Conservation (phyloP, 2,113 vertebrate genomes). For the Heterotis niloticus region DNA sequence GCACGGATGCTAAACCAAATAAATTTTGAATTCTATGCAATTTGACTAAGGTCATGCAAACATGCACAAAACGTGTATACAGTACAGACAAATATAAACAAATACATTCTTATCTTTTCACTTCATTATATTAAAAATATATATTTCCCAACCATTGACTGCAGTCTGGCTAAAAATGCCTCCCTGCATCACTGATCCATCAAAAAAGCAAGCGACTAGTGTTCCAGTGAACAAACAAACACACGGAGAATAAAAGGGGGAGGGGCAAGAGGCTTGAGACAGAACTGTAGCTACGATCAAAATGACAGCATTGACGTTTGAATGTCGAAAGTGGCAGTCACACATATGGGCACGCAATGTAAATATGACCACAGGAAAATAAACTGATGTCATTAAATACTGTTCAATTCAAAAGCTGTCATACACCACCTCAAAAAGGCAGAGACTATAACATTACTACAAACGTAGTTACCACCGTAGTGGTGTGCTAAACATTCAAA, state of each 20-base stretch:
- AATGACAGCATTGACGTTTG: too few relatives aligned
- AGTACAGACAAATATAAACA: neutral
- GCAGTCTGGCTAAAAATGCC: neutral
- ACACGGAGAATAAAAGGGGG: slow-evolving; percentile 18
- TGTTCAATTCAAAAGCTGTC: neutral
- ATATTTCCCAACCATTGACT: neutral
- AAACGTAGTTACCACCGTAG: too few relatives aligned
- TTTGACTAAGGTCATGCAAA: neutral
- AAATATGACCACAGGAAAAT: neutral
- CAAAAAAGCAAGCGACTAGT: slow-evolving; percentile 23
- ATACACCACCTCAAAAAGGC: too few relatives aligned
- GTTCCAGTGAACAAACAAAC: slow-evolving; percentile 36
- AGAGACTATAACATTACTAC: too few relatives aligned
- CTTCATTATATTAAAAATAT: neutral
- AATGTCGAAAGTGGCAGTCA: neutral
- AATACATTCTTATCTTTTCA: neutral
- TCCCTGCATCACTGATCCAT: neutral
- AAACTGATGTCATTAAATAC: neutral
- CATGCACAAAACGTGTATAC: neutral
- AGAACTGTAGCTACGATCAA: slow-evolving; percentile 6
- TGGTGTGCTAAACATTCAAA: too few relatives aligned
- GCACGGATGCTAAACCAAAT: neutral
- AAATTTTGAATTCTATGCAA: neutral
- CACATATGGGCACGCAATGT: neutral
- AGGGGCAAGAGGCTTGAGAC: slow-evolving; percentile 27